These are phyloP conservation scores for Palythoa grandiflora DNA, from an alignment of 92 coral and sea anemone genomes.

Conservation along the genomic window DNA sequence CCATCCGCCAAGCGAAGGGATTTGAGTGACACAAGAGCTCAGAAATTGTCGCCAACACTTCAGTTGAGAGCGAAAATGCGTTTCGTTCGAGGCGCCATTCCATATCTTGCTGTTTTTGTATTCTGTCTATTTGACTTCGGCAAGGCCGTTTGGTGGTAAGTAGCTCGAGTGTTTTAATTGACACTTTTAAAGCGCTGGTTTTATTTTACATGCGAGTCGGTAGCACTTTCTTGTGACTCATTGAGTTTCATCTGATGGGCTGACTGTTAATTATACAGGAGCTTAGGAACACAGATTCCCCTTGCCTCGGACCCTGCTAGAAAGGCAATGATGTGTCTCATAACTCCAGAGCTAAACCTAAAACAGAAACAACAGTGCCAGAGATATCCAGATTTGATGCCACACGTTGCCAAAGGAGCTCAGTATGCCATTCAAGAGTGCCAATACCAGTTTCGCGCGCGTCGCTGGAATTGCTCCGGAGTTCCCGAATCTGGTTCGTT, in stretches of 20 bases:
- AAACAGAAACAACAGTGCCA: constrained; percentile 88
- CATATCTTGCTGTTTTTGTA: constrained; percentile 41
- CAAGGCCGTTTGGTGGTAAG: constrained; percentile 91
- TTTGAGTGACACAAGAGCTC: constrained; percentile 44
- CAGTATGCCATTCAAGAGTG: constrained; percentile 87
- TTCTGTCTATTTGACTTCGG: constrained; percentile 59
- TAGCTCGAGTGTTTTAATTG: constrained; percentile 45
- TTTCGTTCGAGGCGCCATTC: constrained; percentile 45
- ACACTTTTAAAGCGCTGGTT: constrained; percentile 44
- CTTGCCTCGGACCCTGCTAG: constrained; percentile 85
- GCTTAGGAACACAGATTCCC: constrained; percentile 82
- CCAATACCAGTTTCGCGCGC: constrained; percentile 81
- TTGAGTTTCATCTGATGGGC: constrained; percentile 24
- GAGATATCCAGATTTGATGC: constrained; percentile 92
- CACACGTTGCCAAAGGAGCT: constrained; percentile 90
- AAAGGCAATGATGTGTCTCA: constrained; percentile 78
- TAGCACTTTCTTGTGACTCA: constrained; percentile 27
- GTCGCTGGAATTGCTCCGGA: constrained; percentile 97
- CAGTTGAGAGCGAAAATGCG: constrained; percentile 54
- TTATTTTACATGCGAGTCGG: constrained; percentile 27
- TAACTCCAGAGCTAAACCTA: constrained; percentile 82
- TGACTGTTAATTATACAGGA: constrained; percentile 65
- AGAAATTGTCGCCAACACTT: constrained; percentile 46
- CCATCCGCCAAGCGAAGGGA: constrained; percentile 41
- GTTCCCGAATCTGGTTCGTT: constrained; percentile 89